A percentile compares a stretch with the other conserved stretches of the same genome.
These are phyloP conservation scores for Rhinoderma darwinii DNA, from an alignment of 2,113 vertebrate species.

Conservation along the genomic window DNA sequence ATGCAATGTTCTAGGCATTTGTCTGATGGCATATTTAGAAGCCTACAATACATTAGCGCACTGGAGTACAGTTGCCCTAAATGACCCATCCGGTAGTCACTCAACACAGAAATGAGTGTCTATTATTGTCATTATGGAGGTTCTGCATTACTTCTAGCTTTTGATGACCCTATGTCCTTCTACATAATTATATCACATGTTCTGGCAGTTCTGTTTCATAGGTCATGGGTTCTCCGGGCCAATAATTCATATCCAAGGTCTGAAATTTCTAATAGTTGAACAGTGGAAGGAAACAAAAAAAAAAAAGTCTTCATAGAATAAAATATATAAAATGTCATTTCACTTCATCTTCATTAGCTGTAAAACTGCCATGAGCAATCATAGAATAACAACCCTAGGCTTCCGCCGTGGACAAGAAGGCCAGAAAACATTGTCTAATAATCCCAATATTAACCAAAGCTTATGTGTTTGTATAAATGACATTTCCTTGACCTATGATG, in stretches of 20 bases:
- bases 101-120: too few relatives aligned
- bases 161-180: too few relatives aligned
- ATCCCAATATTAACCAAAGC: background rate
- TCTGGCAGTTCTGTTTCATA: background rate
- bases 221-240: background rate
- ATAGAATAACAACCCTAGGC: background rate
- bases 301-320: background rate
- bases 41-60: too few relatives aligned
- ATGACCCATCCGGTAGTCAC: too few relatives aligned
- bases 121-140: too few relatives aligned
- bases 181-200: too few relatives aligned
- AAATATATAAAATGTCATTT: background rate
- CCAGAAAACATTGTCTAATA: background rate
- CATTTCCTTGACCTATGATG: slow-evolving; percentile 2
- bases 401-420: background rate
- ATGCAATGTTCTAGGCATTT: too few relatives aligned
- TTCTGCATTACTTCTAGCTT: too few relatives aligned
- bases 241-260: too few relatives aligned
- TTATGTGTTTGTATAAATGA: background rate
- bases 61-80: too few relatives aligned
- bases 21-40: too few relatives aligned
- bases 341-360: background rate
- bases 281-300: background rate
- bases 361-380: background rate
- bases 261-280: background rate